phyloP scores from a whole-genome alignment of 2,888 invertebrate genomes.

The Trichacis sp. region DNA sequence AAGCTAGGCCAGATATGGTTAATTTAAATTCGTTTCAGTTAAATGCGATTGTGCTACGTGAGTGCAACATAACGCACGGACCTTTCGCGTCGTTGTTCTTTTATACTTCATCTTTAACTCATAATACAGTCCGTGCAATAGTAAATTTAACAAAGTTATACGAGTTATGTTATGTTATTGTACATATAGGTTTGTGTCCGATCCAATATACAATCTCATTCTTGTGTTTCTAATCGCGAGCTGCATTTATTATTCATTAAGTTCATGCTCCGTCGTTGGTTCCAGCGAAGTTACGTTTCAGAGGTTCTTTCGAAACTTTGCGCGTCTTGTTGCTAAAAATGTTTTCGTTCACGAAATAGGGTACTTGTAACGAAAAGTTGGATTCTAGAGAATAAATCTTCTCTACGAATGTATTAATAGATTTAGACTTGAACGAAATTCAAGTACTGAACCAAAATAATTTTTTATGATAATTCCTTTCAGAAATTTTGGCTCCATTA shows the following conservation, averaged over 20 bases:
- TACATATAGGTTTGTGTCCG: conserved; percentile 23
- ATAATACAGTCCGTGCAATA: conserved; percentile 23
- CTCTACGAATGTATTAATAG: too few species aligned
- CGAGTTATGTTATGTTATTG: conserved; percentile 22
- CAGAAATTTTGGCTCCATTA: too few species aligned
- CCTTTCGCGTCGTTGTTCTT: conserved; percentile 29
- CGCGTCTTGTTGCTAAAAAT: background rate
- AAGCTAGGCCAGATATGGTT: conserved; percentile 36
- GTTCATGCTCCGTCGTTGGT: background rate
- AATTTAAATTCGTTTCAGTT: conserved; percentile 41
- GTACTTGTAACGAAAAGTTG: too few species aligned
- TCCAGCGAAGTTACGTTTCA: background rate
- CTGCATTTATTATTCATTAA: background rate
- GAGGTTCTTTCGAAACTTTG: background rate
- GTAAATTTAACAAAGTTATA: conserved; percentile 26
- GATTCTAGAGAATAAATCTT: too few species aligned
- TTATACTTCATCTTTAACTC: conserved; percentile 36
- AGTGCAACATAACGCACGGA: conserved; percentile 33
- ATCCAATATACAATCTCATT: conserved; percentile 20
- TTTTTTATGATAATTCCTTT: too few species aligned
- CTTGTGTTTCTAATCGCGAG: background rate
- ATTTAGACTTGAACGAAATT: too few species aligned
- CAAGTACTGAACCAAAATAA: too few species aligned
- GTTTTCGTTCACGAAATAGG: too few species aligned
- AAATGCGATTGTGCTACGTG: conserved; percentile 37